Percentiles rank a stretch among this genome's conserved stretches.
phyloP scores from a whole-genome alignment of 2,888 invertebrate species.

The Apodemia mormo region DNA sequence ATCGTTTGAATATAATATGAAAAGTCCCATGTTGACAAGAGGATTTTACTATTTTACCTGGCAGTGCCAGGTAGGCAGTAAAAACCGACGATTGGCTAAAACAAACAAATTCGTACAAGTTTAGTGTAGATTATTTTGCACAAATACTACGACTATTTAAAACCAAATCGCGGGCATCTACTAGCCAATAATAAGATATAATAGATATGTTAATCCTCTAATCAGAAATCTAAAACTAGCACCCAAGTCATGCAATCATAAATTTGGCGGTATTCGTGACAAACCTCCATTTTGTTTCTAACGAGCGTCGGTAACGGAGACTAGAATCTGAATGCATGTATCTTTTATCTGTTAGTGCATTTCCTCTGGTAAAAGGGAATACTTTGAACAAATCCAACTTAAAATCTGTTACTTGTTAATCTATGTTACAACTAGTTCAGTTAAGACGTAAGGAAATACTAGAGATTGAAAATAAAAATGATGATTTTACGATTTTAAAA shows the following conservation, averaged over 20 bases:
- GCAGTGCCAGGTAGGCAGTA: no score
- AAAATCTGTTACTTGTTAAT: slow-evolving; percentile 28
- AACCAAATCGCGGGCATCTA: background rate
- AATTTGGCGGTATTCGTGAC: slow-evolving; percentile 56
- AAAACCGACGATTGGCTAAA: no score
- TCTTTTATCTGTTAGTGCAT: slow-evolving; percentile 42
- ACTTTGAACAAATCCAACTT: slow-evolving; percentile 11
- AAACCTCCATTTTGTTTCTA: slow-evolving; percentile 51
- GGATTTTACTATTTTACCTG: no score
- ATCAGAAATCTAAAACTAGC: slow-evolving; percentile 32
- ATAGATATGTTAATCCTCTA: slow-evolving; percentile 24
- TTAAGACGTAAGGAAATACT: background rate
- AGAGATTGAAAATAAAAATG: background rate
- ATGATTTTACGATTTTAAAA: background rate
- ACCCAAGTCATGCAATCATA: slow-evolving; percentile 46
- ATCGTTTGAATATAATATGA: no score
- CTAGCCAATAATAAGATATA: slow-evolving; percentile 22
- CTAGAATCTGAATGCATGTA: slow-evolving; percentile 42
- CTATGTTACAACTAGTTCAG: slow-evolving; percentile 20
- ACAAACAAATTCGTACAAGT: no score
- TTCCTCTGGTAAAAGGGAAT: slow-evolving; percentile 29
- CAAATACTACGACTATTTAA: background rate
- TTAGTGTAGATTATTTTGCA: background rate
- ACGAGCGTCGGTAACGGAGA: slow-evolving; percentile 46
- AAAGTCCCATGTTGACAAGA: no score